Conservation (phyloP, 2,113 vertebrate genomes). For the Sphaerodactylus townsendi region DNA sequence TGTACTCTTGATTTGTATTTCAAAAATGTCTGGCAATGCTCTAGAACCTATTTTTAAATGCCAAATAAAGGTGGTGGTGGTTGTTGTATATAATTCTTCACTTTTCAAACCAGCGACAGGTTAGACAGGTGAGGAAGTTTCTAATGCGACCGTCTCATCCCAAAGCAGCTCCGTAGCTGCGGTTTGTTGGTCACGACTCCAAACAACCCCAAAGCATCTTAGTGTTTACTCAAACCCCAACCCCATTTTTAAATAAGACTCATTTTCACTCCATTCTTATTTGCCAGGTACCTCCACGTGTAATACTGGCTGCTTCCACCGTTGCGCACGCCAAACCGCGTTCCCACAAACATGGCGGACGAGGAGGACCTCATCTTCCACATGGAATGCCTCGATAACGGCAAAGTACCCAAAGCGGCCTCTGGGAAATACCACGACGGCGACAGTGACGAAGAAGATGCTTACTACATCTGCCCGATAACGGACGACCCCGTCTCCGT, state of each 20-base stretch:
- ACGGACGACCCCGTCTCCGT: conserved; percentile 80
- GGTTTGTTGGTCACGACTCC: too few relatives aligned
- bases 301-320: conserved; percentile 52
- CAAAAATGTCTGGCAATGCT: too few relatives aligned
- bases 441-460: conserved; percentile 86
- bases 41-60: too few relatives aligned
- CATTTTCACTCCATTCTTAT: neutral
- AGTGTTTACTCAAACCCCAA: neutral
- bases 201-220: too few relatives aligned
- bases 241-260: neutral
- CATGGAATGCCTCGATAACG: conserved; percentile 88
- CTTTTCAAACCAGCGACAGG: too few relatives aligned
- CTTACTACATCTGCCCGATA: conserved; percentile 86
- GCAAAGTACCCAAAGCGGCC: conserved; percentile 14
- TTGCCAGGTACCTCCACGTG: conserved; percentile 25
- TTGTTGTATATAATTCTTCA: too few relatives aligned
- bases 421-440: conserved; percentile 65
- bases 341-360: conserved; percentile 81
- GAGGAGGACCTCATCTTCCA: conserved; percentile 97
- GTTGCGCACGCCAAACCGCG: conserved; percentile 13
- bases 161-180: too few relatives aligned
- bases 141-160: too few relatives aligned
- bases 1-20: too few relatives aligned
- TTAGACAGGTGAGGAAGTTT: too few relatives aligned
- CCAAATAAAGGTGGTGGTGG: too few relatives aligned